Evolutionary conservation across 2,888 invertebrate genomes (phyloP).

Genomic region (Callyntrura sp.): DNA sequence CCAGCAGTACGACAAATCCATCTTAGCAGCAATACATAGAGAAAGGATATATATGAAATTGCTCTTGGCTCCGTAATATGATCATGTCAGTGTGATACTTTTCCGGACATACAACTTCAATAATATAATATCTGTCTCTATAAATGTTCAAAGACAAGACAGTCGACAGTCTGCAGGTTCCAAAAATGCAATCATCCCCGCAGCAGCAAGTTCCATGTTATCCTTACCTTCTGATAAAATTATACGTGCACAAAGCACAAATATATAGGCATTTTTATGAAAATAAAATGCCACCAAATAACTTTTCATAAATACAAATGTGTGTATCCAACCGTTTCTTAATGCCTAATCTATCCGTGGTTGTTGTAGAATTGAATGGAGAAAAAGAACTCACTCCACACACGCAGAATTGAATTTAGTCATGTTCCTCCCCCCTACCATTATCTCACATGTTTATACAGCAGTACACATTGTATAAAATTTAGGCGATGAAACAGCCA

Average conservation of each 20-base stretch:
- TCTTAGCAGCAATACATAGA: constrained; percentile 34
- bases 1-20: background rate
- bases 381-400: background rate
- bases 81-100: constrained; percentile 11
- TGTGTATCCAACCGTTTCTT: background rate
- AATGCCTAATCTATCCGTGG: background rate
- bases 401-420: constrained; percentile 17
- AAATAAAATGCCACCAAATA: background rate
- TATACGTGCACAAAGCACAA: background rate
- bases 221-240: background rate
- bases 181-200: too few species aligned
- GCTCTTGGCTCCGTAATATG: constrained; percentile 36
- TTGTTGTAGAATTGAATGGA: background rate
- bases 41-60: constrained; percentile 24
- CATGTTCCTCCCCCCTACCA: constrained; percentile 5
- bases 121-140: too few species aligned
- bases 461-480: background rate
- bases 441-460: background rate
- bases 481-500: constrained; percentile 5
- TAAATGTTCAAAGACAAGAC: too few species aligned
- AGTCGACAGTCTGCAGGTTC: too few species aligned
- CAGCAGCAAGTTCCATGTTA: background rate
- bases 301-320: too few species aligned
- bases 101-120: background rate
- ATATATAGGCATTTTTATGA: background rate